phyloP scores from a whole-genome alignment of 1,140 invertebrate genomes.

The Nasonia giraulti region DNA sequence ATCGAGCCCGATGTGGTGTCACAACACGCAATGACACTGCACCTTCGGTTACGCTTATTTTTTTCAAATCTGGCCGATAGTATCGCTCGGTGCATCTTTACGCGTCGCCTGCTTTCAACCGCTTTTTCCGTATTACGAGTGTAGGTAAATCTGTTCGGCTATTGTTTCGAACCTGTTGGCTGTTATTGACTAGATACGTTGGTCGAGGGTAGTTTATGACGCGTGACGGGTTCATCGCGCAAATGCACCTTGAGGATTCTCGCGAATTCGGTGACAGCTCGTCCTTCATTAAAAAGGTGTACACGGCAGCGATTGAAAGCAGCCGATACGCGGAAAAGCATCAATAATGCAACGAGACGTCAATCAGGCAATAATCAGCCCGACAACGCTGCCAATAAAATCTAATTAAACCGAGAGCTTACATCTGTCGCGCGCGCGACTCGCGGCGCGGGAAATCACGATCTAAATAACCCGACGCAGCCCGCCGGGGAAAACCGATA shows the following conservation, averaged over 20 bases:
- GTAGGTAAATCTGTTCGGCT: slow-evolving; percentile 7
- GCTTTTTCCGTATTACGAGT: neutral
- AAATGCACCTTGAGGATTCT: too few relatives aligned
- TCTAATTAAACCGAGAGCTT: slow-evolving; percentile 20
- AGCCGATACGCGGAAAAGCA: neutral
- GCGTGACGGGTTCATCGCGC: neutral
- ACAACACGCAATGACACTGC: slow-evolving; percentile 27
- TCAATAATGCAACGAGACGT: neutral
- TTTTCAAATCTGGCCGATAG: neutral
- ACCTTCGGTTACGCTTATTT: slow-evolving; percentile 18
- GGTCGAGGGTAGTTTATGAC: neutral
- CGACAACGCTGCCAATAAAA: slow-evolving; percentile 2
- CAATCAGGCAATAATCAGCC: neutral
- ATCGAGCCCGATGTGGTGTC: slow-evolving; percentile 11
- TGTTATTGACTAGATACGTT: neutral
- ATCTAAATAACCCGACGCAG: neutral
- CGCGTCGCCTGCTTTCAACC: neutral
- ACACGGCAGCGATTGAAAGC: neutral
- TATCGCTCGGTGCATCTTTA: slow-evolving; percentile 22
- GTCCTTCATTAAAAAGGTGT: too few relatives aligned
- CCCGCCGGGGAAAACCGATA: neutral
- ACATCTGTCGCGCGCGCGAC: neutral
- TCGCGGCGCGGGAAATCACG: neutral
- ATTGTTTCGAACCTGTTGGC: slow-evolving; percentile 18
- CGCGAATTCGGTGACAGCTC: too few relatives aligned